Conservation (phyloP, 1,140 invertebrate species). For the Brachionus angularis region DNA sequence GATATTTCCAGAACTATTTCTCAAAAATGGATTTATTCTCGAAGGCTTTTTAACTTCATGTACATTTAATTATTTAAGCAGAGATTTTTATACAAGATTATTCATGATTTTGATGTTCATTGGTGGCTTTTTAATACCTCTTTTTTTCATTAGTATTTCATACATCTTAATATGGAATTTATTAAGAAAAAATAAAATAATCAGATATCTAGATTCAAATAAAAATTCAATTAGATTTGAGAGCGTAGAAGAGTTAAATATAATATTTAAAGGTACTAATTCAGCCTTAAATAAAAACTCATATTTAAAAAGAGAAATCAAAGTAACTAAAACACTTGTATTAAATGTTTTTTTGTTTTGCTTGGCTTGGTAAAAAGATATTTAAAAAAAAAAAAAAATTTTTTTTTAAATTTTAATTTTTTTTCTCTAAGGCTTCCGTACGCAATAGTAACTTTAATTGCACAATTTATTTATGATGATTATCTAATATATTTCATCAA, state of each 20-base stretch:
- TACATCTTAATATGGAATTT: background rate
- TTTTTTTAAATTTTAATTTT: too few species aligned
- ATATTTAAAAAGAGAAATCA: conserved; percentile 11
- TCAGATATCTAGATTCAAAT: background rate
- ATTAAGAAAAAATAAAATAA: conserved; percentile 2
- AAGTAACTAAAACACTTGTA: conserved; percentile 29
- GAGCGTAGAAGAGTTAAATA: too few species aligned
- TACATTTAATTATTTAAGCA: conserved; percentile 23
- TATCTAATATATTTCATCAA: conserved; percentile 1
- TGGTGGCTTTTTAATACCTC: conserved; percentile 35
- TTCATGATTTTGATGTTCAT: conserved; percentile 28
- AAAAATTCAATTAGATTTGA: too few species aligned
- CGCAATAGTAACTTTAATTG: background rate
- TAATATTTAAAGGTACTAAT: too few species aligned
- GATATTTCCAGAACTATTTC: conserved; percentile 6
- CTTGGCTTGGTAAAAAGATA: too few species aligned
- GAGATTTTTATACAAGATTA: background rate
- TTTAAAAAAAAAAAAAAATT: too few species aligned
- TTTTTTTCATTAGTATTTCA: background rate
- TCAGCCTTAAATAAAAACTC: too few species aligned
- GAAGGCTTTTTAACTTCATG: conserved; percentile 43
- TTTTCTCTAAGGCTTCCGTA: too few species aligned
- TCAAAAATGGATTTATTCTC: conserved; percentile 10
- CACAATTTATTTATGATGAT: background rate
- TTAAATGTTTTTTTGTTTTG: background rate